phyloP scores from a whole-genome alignment of 2,888 invertebrate genomes.

The Eupithecia subumbrata region DNA sequence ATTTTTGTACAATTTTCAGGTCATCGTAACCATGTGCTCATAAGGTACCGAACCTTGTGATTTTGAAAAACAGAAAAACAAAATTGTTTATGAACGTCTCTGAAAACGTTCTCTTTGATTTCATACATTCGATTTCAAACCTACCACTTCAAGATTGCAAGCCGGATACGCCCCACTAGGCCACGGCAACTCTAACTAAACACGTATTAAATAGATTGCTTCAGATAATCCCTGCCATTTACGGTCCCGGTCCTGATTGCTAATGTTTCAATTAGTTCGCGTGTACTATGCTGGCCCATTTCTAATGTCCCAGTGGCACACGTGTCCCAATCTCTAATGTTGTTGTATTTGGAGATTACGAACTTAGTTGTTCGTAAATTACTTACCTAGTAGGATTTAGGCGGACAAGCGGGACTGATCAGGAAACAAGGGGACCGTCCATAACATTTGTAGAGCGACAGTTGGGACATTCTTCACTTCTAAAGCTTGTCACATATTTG shows the following conservation, averaged over 20 bases:
- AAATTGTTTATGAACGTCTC: too few species aligned
- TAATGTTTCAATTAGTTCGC: slow-evolving; percentile 32
- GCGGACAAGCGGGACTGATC: neutral
- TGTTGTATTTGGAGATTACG: neutral
- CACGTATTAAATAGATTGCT: slow-evolving; percentile 8
- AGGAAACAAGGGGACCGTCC: neutral
- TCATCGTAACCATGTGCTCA: neutral
- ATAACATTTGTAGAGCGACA: neutral
- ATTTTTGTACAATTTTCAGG: neutral
- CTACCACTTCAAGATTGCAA: neutral
- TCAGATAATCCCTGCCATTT: slow-evolving; percentile 19
- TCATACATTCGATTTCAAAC: neutral
- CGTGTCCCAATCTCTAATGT: slow-evolving; percentile 16
- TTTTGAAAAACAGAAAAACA: too few species aligned
- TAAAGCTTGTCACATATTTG: too few species aligned
- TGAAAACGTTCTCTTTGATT: too few species aligned
- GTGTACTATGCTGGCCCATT: slow-evolving; percentile 15
- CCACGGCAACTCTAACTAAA: neutral
- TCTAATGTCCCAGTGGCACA: slow-evolving; percentile 12
- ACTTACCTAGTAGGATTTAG: neutral
- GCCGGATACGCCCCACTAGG: neutral
- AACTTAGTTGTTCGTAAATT: neutral
- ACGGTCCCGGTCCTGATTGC: slow-evolving; percentile 8
- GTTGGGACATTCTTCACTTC: too few species aligned
- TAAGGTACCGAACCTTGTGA: too few species aligned